A percentile compares a stretch with the other conserved stretches of the same genome.
Evolutionary conservation across 2,113 vertebrate species (phyloP).

Genomic region (Microcebus murinus): DNA sequence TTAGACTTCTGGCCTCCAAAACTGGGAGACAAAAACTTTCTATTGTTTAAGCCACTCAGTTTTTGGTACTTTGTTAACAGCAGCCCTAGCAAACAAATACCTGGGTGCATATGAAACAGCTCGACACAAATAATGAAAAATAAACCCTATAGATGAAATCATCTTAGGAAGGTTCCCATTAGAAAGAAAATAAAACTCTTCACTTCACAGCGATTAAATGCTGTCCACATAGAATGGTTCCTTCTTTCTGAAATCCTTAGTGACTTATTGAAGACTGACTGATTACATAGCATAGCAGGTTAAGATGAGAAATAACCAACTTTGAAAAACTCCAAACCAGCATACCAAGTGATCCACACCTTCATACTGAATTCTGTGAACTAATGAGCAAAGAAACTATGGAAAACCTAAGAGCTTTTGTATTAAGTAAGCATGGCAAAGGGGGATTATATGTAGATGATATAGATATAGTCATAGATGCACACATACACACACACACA

Average conservation of each 20-base stretch:
- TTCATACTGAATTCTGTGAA: neutral
- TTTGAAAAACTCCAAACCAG: neutral
- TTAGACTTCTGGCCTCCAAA: neutral
- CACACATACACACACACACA: neutral
- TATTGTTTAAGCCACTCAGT: neutral
- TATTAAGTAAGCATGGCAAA: neutral
- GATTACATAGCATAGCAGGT: neutral
- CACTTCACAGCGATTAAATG: neutral
- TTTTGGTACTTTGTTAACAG: neutral
- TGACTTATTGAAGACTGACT: neutral
- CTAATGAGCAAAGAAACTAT: neutral
- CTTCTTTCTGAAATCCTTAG: slow-evolving; percentile 27
- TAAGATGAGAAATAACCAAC: slow-evolving; percentile 5
- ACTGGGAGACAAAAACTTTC: neutral
- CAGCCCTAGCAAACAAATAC: neutral
- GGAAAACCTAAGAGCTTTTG: neutral
- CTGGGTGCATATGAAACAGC: neutral
- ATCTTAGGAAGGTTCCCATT: neutral
- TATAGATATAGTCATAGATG: neutral
- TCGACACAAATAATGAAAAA: neutral
- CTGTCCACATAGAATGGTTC: neutral
- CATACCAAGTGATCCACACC: neutral
- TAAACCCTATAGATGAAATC: neutral
- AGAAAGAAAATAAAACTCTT: slow-evolving; percentile 43
- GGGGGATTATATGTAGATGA: neutral